Base-by-base conservation (phyloP, 2,113 vertebrate genomes). In the Passer montanus region DNA sequence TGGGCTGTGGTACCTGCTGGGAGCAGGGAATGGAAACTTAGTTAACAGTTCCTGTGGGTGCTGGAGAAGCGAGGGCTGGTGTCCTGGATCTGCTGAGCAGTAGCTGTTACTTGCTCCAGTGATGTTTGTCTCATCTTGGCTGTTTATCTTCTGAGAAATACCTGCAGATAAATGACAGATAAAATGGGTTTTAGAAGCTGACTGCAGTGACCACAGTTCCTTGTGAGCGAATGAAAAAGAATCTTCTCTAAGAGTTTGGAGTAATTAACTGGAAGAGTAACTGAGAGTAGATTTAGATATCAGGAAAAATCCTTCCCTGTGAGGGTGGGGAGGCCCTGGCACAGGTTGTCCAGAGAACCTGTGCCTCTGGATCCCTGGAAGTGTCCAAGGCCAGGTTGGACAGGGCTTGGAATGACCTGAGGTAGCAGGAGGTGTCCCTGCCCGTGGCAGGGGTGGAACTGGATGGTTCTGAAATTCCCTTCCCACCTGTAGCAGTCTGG, bases 351-450 rank as follows among this genome's bases (percentile, higher is more conserved):
- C 35, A 44, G 49, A 31, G 63, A 5, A 24, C 17, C 21, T 67
- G 60, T 23, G 55, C 5, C 26, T 9, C 17, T 43, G 16, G 16
- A 6, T 58, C 47, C 72, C 30, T 75, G 81, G 15, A 0, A 67
- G 26, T 17, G n/a, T 6, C 49, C 21, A 10, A 43, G 17, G 33
- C 4, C 26, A 13, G 16, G 17, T 0, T 28, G 53, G 58, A 49
- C 0, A 0, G 19, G 47, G 14, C 27, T 67, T 33, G 10, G 49
- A 44, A 14, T 7, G 2, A 0, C 23, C 26, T 68, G 26, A 2
- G 6, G 1, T 9, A 0, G 35, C 1, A 5, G 20, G 11, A 50
- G 17, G 5, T 46, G 55, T 63, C 35, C 23, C 16, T 73, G 35
- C 12, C 24, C 5, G 0, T 15, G n/a, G 43, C 44, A 69, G 35